phyloP scores from a whole-genome alignment of 1,140 invertebrate genomes.

The Hycleus phaleratus region DNA sequence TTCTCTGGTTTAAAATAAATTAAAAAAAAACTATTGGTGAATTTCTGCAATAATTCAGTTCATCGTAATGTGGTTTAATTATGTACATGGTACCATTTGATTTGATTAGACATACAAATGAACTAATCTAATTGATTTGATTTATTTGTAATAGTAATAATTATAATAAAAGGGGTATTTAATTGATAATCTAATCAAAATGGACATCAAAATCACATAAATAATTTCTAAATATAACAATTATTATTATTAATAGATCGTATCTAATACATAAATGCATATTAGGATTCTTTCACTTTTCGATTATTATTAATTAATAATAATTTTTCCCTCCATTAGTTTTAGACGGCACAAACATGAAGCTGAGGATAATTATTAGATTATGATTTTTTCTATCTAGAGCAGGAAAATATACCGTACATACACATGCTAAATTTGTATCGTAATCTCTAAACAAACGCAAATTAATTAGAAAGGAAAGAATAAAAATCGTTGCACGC shows the following conservation, averaged over 20 bases:
- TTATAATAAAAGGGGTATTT: constrained; percentile 2
- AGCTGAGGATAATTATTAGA: constrained; percentile 19
- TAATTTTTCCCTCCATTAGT: constrained; percentile 3
- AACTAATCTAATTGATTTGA: constrained; percentile 12
- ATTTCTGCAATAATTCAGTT: neutral
- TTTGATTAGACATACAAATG: constrained; percentile 12
- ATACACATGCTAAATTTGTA: constrained; percentile 7
- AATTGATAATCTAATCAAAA: constrained; percentile 6
- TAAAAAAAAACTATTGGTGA: neutral
- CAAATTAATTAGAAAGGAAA: too few relatives aligned
- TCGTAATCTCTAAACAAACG: too few relatives aligned
- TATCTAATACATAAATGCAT: constrained; percentile 33
- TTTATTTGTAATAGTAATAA: constrained; percentile 14
- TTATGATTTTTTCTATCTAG: constrained; percentile 21
- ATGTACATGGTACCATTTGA: constrained; percentile 21
- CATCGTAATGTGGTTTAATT: constrained; percentile 14
- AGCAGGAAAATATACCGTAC: constrained; percentile 11
- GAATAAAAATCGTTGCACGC: too few relatives aligned
- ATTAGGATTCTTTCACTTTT: constrained; percentile 11
- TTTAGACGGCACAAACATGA: constrained; percentile 31
- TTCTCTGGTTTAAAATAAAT: neutral
- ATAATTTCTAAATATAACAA: constrained; percentile 35
- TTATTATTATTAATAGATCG: constrained; percentile 19
- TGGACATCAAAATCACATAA: constrained; percentile 34
- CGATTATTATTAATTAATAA: too few relatives aligned